Evolutionary conservation across 2,888 invertebrate species (phyloP).

Genomic region (Hoplodrina ambigua): DNA sequence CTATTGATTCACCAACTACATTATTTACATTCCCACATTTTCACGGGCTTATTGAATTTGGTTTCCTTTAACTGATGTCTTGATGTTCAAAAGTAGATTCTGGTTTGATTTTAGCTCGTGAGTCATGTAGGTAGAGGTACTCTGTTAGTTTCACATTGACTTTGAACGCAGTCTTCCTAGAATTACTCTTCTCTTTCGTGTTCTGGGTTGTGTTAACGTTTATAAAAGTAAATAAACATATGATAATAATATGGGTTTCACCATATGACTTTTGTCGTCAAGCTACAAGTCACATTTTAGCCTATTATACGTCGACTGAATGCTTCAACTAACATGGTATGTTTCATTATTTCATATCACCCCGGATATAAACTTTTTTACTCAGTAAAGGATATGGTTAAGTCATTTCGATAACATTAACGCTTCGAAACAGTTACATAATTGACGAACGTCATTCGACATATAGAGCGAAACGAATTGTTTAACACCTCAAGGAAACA

Average conservation of each 20-base stretch:
- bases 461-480: constrained; percentile 65
- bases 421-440: constrained; percentile 39
- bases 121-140: no score
- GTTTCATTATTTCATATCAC: background rate
- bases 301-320: background rate
- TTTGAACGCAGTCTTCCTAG: no score
- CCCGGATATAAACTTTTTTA: background rate
- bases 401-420: constrained; percentile 10
- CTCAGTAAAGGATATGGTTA: background rate
- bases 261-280: no score
- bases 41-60: background rate
- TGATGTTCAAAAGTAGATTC: no score
- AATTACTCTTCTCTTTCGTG: no score
- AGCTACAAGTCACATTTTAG: background rate
- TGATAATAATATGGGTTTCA: no score
- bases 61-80: background rate
- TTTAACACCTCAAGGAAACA: constrained; percentile 74
- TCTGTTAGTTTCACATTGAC: no score
- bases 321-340: background rate
- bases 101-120: no score
- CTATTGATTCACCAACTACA: background rate
- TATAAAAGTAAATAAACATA: background rate
- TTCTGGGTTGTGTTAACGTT: background rate
- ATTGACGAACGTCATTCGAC: constrained; percentile 48
- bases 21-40: background rate